phyloP scores from a whole-genome alignment of 2,888 invertebrate species.

The Microctonus hyperodae region DNA sequence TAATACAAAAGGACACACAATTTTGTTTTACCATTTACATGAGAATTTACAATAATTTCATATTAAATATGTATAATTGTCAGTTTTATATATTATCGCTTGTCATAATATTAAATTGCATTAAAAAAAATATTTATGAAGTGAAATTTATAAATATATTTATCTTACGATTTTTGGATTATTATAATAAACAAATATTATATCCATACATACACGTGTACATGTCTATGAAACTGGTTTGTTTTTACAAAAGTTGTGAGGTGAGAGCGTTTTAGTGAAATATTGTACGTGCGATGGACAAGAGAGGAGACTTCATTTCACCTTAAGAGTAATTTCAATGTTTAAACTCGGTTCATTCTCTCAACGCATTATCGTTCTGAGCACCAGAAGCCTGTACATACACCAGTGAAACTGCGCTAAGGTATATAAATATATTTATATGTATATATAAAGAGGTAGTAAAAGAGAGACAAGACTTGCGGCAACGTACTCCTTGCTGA shows the following conservation, averaged over 20 bases:
- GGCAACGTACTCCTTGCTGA: conserved; percentile 41
- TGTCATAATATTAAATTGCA: background rate
- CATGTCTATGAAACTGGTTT: too few species aligned
- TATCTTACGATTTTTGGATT: background rate
- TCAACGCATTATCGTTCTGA: background rate
- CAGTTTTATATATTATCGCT: background rate
- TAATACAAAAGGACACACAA: background rate
- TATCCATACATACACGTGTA: background rate
- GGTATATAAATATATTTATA: background rate
- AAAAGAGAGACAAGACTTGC: conserved; percentile 33
- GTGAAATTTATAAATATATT: too few species aligned
- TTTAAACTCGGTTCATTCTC: background rate
- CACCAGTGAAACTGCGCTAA: background rate
- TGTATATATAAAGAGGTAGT: background rate
- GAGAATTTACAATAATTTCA: background rate
- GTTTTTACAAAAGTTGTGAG: background rate
- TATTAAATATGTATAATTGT: background rate
- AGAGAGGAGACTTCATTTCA: background rate
- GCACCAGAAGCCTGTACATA: background rate
- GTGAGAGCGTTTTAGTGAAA: background rate
- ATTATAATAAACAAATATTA: background rate
- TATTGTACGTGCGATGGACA: too few species aligned
- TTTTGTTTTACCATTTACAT: background rate
- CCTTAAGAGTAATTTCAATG: conserved; percentile 10
- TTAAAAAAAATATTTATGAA: background rate